These are phyloP conservation scores for Sacculina carcini DNA, from an alignment of 2,888 invertebrate species.

Conservation along the genomic window DNA sequence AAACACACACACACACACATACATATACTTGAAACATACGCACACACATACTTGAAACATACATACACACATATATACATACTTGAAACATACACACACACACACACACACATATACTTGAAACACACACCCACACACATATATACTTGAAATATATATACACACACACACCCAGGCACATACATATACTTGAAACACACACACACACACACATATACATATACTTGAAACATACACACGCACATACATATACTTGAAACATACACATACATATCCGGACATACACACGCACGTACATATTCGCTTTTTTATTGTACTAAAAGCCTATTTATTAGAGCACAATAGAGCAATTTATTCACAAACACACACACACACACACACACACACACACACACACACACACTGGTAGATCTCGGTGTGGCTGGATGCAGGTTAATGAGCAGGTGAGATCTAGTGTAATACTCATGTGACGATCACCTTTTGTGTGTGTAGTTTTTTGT, in stretches of 20 bases:
- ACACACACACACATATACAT: conserved; percentile 5
- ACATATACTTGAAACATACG: neutral
- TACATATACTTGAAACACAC: neutral
- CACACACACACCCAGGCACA: conserved; percentile 3
- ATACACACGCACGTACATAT: conserved; percentile 4
- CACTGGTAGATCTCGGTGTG: neutral
- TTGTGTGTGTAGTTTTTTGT: too few relatives aligned
- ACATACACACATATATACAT: neutral
- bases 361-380: neutral
- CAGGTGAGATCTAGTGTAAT: neutral
- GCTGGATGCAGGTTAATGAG: neutral
- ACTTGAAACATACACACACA: neutral
- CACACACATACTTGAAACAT: neutral
- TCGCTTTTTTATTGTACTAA: too few relatives aligned
- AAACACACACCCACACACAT: neutral
- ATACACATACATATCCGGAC: conserved; percentile 3
- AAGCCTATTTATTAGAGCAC: too few relatives aligned
- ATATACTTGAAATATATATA: conserved; percentile 7
- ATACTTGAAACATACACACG: conserved; percentile 4
- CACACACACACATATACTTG: neutral
- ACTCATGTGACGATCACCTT: neutral
- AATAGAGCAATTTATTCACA: conserved; percentile 2
- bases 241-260: conserved; percentile 4
- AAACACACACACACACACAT: too few relatives aligned
- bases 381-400: neutral